Conservation (phyloP, 37 sponge, comb jelly and placozoan genomes). For the Mnemiopsis leidyi region DNA sequence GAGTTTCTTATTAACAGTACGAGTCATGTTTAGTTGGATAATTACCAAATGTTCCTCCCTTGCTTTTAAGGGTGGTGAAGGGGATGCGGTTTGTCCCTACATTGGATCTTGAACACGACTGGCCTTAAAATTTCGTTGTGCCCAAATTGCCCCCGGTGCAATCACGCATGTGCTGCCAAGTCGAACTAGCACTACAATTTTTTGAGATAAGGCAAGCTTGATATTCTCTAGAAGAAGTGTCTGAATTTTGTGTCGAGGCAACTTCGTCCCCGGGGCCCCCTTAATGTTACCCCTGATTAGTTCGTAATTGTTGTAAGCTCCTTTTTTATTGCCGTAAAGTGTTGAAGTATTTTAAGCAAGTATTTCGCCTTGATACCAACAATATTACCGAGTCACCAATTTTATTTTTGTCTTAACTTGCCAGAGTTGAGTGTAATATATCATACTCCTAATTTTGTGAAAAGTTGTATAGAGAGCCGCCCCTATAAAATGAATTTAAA, state of each 20-base stretch:
- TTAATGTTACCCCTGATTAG: not conserved
- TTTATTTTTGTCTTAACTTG: not conserved
- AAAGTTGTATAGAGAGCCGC: constrained; percentile 35
- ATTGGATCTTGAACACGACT: no score
- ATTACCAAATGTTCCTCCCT: not conserved
- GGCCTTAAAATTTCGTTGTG: no score
- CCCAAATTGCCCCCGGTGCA: no score
- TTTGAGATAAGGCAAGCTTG: no score
- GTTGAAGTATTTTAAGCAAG: not conserved
- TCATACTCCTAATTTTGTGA: constrained; percentile 13
- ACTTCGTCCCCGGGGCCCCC: not conserved
- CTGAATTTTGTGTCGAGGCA: no score
- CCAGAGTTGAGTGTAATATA: not conserved
- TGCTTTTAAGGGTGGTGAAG: not conserved
- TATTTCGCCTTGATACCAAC: not conserved
- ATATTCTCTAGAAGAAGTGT: no score
- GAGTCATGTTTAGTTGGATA: not conserved
- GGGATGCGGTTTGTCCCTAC: no score
- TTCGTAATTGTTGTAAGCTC: not conserved
- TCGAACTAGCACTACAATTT: no score
- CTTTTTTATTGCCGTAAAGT: not conserved
- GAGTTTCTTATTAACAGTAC: not conserved
- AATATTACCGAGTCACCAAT: not conserved
- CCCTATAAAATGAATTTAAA: constrained; percentile 13
- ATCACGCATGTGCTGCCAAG: no score